Base-by-base conservation (phyloP, 37 sponge, comb jelly and placozoan species). In the Bolinopsis microptera region DNA sequence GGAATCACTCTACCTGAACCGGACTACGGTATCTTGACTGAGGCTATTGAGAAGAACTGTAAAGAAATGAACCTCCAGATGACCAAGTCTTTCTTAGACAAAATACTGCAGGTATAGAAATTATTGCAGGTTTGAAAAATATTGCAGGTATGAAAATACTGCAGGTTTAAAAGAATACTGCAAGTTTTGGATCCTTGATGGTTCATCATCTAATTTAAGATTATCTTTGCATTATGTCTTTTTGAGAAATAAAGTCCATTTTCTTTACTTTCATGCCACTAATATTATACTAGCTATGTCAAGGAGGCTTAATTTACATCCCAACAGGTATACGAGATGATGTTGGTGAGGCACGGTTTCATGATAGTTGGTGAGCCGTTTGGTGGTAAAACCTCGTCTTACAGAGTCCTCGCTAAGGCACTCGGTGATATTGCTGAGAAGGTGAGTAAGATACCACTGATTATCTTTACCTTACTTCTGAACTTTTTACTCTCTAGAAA, bases 321-420 rank as follows among this genome's bases (percentile, higher is more conserved):
- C 83, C 35, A 31, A 24, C 95, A 97, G 96, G 95, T 98, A 24
- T 98, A 98, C 69, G 99, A 98, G 95, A 98, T 98, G 99, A 98
- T 98, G 97, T 96, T 97, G 93, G 99, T 98, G 0, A 95, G 99
- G 32, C 99, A 98, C 77, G 99, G 99, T 3, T 98, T 98, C 69
- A 98, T 98, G 99, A 96, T 98, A 31, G 99, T 98, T 21, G 99
- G 99, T 30, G 99, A 98, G 92, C 97, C 99, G 0, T 98, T 98
- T 95, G 99, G 99, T 31, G 99, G 99, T 30, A 98, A 98, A 95
- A 97, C 99, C 68, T 93, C 93, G 76, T 96, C 97, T n/a, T 98
- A 97, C 69, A 76, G 97, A 38, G 99, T 97, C 9, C 94, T 98
- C 28, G 99, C 99, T 35, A 95, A 93, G 23, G 97, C 97, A 28